Percentiles rank a stretch among this genome's conserved stretches.
These are phyloP conservation scores for Musca domestica DNA, from an alignment of 1,140 invertebrate species.

Conservation along the genomic window DNA sequence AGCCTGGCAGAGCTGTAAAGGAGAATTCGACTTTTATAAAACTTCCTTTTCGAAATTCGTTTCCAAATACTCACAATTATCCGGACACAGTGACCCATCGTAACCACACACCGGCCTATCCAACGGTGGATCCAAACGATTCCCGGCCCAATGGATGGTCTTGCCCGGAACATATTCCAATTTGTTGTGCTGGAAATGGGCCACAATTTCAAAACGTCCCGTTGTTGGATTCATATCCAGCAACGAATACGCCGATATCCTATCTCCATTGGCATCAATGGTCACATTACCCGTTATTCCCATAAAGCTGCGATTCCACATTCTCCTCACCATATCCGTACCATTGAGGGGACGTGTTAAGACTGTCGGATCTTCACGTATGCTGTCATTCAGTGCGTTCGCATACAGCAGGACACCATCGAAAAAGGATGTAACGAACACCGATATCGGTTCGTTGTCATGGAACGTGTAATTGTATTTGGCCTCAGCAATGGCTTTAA, in stretches of 20 bases:
- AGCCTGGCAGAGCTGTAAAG: constrained; percentile 72
- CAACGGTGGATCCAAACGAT: constrained; percentile 67
- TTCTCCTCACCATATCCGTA: constrained; percentile 70
- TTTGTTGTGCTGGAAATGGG: constrained; percentile 48
- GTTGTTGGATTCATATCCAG: constrained; percentile 84
- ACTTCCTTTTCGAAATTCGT: neutral
- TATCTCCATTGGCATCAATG: constrained; percentile 86
- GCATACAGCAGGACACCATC: constrained; percentile 93
- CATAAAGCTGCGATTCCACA: constrained; percentile 83
- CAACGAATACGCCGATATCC: constrained; percentile 86
- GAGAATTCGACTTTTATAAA: neutral
- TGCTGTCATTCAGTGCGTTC: constrained; percentile 82
- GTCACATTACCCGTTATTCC: constrained; percentile 90
- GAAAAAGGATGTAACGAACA: constrained; percentile 92
- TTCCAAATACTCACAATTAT: constrained; percentile 61
- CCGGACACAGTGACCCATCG: constrained; percentile 83
- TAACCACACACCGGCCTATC: constrained; percentile 91
- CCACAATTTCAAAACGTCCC: constrained; percentile 71
- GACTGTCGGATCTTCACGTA: constrained; percentile 65
- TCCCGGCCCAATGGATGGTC: constrained; percentile 86
- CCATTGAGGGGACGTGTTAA: constrained; percentile 58
- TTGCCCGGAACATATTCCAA: constrained; percentile 68
- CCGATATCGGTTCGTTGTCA: constrained; percentile 70
- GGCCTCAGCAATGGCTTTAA: constrained; percentile 73
- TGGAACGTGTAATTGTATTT: constrained; percentile 81